Evolutionary conservation across 1,140 invertebrate genomes (phyloP), one percentile per base, ranked within the genome.

Genomic region (Drosophila serrata): DNA sequence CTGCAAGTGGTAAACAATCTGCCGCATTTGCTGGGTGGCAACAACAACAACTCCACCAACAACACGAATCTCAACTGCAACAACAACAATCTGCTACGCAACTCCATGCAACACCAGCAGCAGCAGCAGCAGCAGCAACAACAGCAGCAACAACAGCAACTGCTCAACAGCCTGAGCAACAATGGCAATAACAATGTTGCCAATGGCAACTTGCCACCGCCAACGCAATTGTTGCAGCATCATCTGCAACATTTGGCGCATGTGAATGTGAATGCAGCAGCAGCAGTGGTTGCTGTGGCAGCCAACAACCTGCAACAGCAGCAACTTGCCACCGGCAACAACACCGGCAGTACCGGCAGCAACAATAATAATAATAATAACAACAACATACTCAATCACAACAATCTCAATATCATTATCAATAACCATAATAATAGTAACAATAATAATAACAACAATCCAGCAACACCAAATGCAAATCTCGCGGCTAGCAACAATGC

Each of bases 181-280:
- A 81, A 24, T 24, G 24, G 24, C 24, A 24, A 75, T 64, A 67
- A 80, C 72, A 67, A 80, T 75, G 80, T 90, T 51, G 76, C 78
- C 22, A 84, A 73, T 64, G 79, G 72, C 5, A 39, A 57, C 12
- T 45, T 92, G 79, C 91, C 91, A 24, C 90, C 91, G 24, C 82
- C 86, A 58, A 91, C 82, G 51, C 91, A 92, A 64, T 55, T 92
- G 78, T 74, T 92, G 87, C 91, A 92, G 64, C 91, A 92, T 87
- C 91, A 91, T 42, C 63, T 92, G 81, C 91, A 92, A 62, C 91
- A 92, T 82, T 75, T 92, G 76, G 90, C 91, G 9, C 91, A 92
- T 78, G 90, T 90, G 27, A 92, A 92, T 82, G 88, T 91, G 37
- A 92, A 90, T 62, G 84, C 84, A 11, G 91, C 82, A 24, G 91